Evolutionary conservation across 2,113 vertebrate species (phyloP), one percentile per base, ranked within the genome.

Genomic region (Sciurus niger): DNA sequence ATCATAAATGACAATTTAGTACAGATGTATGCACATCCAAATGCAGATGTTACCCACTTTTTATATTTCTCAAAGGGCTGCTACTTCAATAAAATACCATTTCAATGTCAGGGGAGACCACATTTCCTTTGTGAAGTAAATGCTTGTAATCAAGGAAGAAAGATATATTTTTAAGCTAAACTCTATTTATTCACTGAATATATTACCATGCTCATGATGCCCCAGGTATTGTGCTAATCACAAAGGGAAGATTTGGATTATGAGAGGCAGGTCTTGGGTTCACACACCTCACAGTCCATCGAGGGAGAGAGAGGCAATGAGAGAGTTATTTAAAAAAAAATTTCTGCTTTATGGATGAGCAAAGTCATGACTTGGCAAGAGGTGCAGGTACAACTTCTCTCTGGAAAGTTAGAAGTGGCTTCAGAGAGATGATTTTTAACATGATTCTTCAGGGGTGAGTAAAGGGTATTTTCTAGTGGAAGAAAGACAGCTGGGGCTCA

Each of bases 21-120:
- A 76, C 51, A 93, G 89, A 72, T 20, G 2, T 60, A 48, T 63
- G 70, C 85, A n/a, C 76, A 93, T 92, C 92, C 87, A 96, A 95
- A 97, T 94, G 93, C 94, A 97, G 92, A 97, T 93, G 87, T 85
- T 84, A 77, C 51, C 88, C 63, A 92, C 92, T 92, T 74, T 84
- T 86, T 87, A 25, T 77, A 55, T 84, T 77, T 94, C 67, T 92
- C 87, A 67, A 92, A 80, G 74, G 80, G 68, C 73, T 87, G 88
- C 84, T 67, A 37, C 80, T 86, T 89, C 83, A 32, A 79, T 85
- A 93, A 90, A 94, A 94, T 40, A 55, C 51, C 43, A 84, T 74
- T 92, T 87, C 72, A 34, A 4, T 82, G 80, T 97, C 76, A 89
- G 77, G 34, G 40, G 51, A 80, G 83, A 94, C 32, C 74, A 84